Conservation (phyloP, 2,888 invertebrate genomes). For the Lasioglossum vierecki region DNA sequence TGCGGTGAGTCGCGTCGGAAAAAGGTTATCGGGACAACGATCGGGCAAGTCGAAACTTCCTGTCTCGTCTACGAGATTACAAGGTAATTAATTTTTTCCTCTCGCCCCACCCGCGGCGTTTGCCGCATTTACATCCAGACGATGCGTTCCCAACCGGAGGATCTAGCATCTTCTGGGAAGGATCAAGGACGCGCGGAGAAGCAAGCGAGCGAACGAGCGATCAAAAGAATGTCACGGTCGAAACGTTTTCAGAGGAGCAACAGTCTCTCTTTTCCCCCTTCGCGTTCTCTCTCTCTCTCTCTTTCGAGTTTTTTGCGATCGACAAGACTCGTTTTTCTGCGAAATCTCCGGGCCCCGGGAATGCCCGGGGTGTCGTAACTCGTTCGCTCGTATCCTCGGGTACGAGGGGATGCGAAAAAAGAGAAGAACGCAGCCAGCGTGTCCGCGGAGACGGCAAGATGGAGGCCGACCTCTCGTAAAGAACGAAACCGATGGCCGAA, state of each 20-base stretch:
- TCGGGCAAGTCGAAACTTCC: conserved; percentile 57
- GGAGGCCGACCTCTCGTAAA: conserved; percentile 63
- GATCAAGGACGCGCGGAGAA: conserved; percentile 55
- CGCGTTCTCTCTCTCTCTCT: neutral
- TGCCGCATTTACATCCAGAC: conserved; percentile 26
- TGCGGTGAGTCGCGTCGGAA: conserved; percentile 42
- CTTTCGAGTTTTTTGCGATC: conserved; percentile 18
- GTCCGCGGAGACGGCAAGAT: conserved; percentile 8
- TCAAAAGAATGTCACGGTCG: conserved; percentile 62
- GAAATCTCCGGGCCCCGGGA: conserved; percentile 44
- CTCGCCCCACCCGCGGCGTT: neutral
- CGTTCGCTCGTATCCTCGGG: conserved; percentile 31
- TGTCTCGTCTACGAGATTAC: conserved; percentile 20
- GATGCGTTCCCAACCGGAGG: conserved; percentile 18
- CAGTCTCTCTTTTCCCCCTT: neutral
- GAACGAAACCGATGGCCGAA: conserved; percentile 56
- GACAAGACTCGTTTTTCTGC: conserved; percentile 53
- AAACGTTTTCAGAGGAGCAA: conserved; percentile 29
- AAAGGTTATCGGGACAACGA: conserved; percentile 55
- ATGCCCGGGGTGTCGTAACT: conserved; percentile 58
- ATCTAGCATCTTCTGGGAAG: conserved; percentile 65
- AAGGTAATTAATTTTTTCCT: conserved; percentile 18
- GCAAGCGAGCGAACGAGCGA: conserved; percentile 20
- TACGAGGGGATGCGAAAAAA: conserved; percentile 35
- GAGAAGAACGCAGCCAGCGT: conserved; percentile 7